phyloP scores from a whole-genome alignment of 2,113 vertebrate species.

The Ceratotherium simum region DNA sequence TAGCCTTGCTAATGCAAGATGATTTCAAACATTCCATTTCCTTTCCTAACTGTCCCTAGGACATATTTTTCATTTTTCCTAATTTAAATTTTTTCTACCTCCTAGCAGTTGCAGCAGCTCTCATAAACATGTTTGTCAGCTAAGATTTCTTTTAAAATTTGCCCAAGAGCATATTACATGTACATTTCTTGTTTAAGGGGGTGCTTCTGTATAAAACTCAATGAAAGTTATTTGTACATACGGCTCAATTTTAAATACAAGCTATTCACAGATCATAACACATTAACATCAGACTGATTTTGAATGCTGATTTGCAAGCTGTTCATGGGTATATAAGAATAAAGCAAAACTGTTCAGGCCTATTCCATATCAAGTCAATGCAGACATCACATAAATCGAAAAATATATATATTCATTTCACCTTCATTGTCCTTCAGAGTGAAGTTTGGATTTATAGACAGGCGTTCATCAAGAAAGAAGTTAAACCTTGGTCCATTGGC shows the following conservation, averaged over 20 bases:
- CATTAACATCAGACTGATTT: constrained; percentile 62
- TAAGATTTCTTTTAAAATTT: constrained; percentile 74
- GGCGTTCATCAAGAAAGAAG: constrained; percentile 91
- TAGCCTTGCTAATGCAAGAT: constrained; percentile 48
- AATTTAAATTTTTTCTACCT: constrained; percentile 68
- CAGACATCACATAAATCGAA: not conserved
- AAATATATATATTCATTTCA: constrained; percentile 81
- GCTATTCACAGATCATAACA: constrained; percentile 69
- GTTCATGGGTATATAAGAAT: not conserved
- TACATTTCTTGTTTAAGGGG: constrained; percentile 67
- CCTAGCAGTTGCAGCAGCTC: constrained; percentile 31
- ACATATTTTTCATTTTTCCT: constrained; percentile 69
- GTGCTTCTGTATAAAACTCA: constrained; percentile 70
- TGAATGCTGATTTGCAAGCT: constrained; percentile 70
- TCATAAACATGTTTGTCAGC: constrained; percentile 71
- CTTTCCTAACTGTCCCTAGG: constrained; percentile 55
- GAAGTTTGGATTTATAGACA: constrained; percentile 97
- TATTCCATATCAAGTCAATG: not conserved
- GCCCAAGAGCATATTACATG: constrained; percentile 69
- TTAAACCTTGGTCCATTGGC: constrained; percentile 95
- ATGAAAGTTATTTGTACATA: constrained; percentile 75
- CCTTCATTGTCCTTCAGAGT: constrained; percentile 98
- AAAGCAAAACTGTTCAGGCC: constrained; percentile 31
- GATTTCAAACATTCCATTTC: constrained; percentile 48
- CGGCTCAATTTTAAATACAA: constrained; percentile 78